A percentile compares a stretch with the other conserved stretches of the same genome.
Conservation (phyloP, 2,797 vertebrate species). For the Pangasius djambal region DNA sequence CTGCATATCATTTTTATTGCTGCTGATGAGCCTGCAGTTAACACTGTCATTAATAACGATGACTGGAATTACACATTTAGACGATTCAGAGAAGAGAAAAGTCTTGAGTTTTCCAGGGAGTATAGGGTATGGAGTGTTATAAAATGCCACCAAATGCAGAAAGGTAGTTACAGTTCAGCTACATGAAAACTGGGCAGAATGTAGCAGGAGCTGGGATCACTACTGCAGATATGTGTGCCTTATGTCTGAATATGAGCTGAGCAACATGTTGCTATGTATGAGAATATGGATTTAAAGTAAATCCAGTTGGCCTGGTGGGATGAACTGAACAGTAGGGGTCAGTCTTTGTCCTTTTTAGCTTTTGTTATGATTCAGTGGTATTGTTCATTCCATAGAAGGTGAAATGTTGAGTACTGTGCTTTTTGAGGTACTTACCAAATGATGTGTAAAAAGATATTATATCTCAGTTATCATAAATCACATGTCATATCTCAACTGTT, state of each 20-base stretch:
- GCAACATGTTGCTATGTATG: background rate
- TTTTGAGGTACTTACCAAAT: background rate
- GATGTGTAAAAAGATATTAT: background rate
- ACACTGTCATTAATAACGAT: conserved; percentile 68
- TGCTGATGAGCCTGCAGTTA: conserved; percentile 68
- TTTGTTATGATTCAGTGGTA: background rate
- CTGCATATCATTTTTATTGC: conserved; percentile 67
- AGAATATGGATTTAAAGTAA: background rate
- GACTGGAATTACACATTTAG: conserved; percentile 61
- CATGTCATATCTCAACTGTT: background rate
- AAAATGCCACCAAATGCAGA: background rate
- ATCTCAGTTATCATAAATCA: background rate
- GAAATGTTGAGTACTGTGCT: background rate
- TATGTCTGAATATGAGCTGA: background rate
- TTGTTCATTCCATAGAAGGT: background rate
- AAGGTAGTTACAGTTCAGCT: background rate
- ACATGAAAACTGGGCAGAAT: background rate
- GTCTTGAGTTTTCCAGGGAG: background rate
- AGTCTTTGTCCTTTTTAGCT: background rate
- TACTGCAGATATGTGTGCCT: background rate
- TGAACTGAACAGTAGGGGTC: conserved; percentile 20
- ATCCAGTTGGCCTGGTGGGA: background rate
- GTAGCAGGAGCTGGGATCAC: background rate
- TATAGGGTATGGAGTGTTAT: background rate
- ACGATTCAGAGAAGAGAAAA: conserved; percentile 26